Conservation (phyloP, 2,113 vertebrate species). For the Hippocampus zosterae region DNA sequence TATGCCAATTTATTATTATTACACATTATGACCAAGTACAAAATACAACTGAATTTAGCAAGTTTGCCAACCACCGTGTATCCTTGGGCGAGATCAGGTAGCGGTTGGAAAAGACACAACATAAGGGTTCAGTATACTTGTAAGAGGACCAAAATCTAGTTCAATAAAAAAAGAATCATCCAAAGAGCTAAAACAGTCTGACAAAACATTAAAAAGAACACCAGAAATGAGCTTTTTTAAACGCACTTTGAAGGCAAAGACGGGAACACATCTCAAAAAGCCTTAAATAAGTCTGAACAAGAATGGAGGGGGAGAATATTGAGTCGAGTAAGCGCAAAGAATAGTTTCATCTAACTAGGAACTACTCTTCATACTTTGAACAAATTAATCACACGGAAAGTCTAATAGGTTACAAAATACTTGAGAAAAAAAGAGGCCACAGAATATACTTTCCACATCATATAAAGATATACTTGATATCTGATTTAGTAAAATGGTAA, state of each 20-base stretch:
- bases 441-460: slow-evolving; percentile 47
- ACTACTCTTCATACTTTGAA: slow-evolving; percentile 40
- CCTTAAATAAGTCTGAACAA: slow-evolving; percentile 55
- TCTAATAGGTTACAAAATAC: slow-evolving; percentile 49
- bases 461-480: slow-evolving; percentile 47
- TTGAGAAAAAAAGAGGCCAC: slow-evolving; percentile 50
- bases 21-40: slow-evolving; percentile 77
- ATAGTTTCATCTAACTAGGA: slow-evolving; percentile 54
- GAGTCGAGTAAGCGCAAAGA: slow-evolving; percentile 40
- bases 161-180: slow-evolving; percentile 72
- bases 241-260: slow-evolving; percentile 69
- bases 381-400: slow-evolving; percentile 29
- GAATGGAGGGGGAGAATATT: background rate
- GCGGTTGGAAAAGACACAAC: slow-evolving; percentile 73
- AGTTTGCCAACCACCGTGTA: slow-evolving; percentile 68
- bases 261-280: slow-evolving; percentile 67
- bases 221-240: slow-evolving; percentile 58
- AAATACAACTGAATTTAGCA: slow-evolving; percentile 76
- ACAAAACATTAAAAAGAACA: slow-evolving; percentile 74
- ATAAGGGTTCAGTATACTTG: slow-evolving; percentile 73
- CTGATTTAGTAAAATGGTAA: slow-evolving; percentile 47
- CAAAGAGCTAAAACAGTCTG: slow-evolving; percentile 72
- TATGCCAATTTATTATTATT: slow-evolving; percentile 72
- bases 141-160: slow-evolving; percentile 71
- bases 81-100: slow-evolving; percentile 64